Base-by-base conservation (phyloP, 2,888 invertebrate species). In the Didymodactylos carnosus region DNA sequence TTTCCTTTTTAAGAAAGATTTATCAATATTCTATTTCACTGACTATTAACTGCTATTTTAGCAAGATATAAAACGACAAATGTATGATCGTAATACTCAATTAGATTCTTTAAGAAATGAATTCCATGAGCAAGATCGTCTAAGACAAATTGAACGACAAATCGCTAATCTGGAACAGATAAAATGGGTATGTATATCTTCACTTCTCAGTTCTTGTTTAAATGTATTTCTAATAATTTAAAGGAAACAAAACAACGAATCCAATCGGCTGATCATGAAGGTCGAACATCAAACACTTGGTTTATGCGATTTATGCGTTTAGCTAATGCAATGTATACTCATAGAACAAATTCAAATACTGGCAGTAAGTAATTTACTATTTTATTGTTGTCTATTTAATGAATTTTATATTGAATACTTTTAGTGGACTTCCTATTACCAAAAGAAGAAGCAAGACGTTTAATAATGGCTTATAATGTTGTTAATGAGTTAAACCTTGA, bases 271-370 rank as follows among this genome's bases (percentile, higher is more conserved):
- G n/a, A n/a, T n/a, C n/a, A n/a, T n/a, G n/a, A n/a, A n/a, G n/a
- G n/a, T n/a, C n/a, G n/a, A n/a, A n/a, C n/a, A n/a, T n/a, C n/a
- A n/a, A n/a, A n/a, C n/a, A 78, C 80, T 5, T 81, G 81, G 81
- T 79, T 80, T 75, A 79, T 80, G 23, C 78, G 80, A 39, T 81
- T 79, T 76, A 77, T 80, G 76, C 78, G 79, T 75, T 76, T 81
- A 75, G 81, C 81, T 23, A 77, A 80, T 75, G 80, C 79, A 62
- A 76, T 81, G 69, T 81, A 81, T 76, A 77, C 77, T 72, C 78
- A 79, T 73, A 81, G 81, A 75, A 76, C 77, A 13, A 76, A 78
- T 70, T 78, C 77, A 73, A 77, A 76, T 76, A 80, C 80, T 80
- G 77, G 70, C 77, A 62, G n/a, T 62, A 62, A 35, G 62, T 35